Conservation (phyloP, 1,140 invertebrate species). For the Mamestra configurata region DNA sequence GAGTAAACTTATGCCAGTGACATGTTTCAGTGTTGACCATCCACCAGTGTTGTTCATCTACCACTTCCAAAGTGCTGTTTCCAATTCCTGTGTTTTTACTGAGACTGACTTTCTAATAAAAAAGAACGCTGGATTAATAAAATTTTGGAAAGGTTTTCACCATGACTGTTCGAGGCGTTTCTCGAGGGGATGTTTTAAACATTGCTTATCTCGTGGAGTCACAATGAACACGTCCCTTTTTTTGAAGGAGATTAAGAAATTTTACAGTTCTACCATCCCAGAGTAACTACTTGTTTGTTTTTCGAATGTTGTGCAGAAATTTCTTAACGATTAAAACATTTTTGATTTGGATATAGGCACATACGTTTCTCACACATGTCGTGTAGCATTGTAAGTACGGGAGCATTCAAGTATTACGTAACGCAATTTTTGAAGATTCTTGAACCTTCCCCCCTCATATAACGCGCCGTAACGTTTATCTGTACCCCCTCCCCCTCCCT, state of each 20-base stretch:
- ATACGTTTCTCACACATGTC: too few species aligned
- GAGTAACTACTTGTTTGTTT: background rate
- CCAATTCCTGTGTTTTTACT: background rate
- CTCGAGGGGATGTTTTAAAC: conserved; percentile 14
- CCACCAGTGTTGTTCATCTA: background rate
- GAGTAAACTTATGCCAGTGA: background rate
- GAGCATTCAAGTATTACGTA: too few species aligned
- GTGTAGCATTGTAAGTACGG: too few species aligned
- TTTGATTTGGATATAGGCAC: too few species aligned
- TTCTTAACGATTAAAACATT: background rate
- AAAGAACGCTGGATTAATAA: conserved; percentile 12
- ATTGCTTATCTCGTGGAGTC: background rate
- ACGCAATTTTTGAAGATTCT: too few species aligned
- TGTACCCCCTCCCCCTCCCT: too few species aligned
- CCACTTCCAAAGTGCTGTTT: background rate
- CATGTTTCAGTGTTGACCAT: too few species aligned
- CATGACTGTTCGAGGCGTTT: background rate
- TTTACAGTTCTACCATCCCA: background rate
- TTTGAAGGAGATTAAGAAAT: background rate
- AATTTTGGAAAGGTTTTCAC: conserved; percentile 17
- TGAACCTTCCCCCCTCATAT: too few species aligned
- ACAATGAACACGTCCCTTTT: background rate
- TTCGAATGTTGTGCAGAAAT: background rate
- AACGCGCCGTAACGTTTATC: too few species aligned
- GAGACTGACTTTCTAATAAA: conserved; percentile 2